Evolutionary conservation across 2,113 vertebrate genomes (phyloP), one percentile per base, ranked within the genome.

Genomic region (Epinephelus lanceolatus): DNA sequence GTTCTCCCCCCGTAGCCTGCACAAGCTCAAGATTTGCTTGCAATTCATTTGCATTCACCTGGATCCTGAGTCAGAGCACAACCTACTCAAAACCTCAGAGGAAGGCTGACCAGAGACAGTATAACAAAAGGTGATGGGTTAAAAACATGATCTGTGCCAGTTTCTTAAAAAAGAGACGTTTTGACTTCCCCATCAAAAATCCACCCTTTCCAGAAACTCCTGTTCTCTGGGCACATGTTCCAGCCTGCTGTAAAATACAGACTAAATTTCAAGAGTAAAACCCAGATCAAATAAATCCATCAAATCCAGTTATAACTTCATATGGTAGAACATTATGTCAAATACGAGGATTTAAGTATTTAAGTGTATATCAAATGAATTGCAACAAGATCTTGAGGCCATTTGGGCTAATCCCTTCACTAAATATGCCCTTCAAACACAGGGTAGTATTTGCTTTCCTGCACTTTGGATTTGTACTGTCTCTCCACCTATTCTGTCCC

Each of bases 61-160:
- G 21, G 30, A 72, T 70, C 80, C 75, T 87, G 72, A 90, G 86
- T 89, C 73, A 65, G 56, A 86, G 61, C 71, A 30, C 71, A 62
- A 62, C 65, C 76, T 66, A 70, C 67, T 84, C 27, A 63, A 47
- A 70, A 15, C 56, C 76, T 30, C 49, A 49, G 25, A 76, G 52
- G 71, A 78, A 15, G 65, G 10, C 40, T 25, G 63, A 74, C 21
- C 69, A 71, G n/a, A 57, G 73, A 85, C 42, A 63, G 23, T 19
- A 9, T 21, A 42, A 49, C 49, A 49, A 82, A 30, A 71, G 42
- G 33, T n/a, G 51, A 7, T 37, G 62, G 33, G 37, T 76, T 52
- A 45, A 67, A 84, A 65, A 42, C 2, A 5, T 52, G 2, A 25
- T 65, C 23, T 27, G 23, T 27, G 71, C 59, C 56, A 69, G 55